Conservation (phyloP, 2,888 invertebrate genomes). For the Sepiola atlantica region DNA sequence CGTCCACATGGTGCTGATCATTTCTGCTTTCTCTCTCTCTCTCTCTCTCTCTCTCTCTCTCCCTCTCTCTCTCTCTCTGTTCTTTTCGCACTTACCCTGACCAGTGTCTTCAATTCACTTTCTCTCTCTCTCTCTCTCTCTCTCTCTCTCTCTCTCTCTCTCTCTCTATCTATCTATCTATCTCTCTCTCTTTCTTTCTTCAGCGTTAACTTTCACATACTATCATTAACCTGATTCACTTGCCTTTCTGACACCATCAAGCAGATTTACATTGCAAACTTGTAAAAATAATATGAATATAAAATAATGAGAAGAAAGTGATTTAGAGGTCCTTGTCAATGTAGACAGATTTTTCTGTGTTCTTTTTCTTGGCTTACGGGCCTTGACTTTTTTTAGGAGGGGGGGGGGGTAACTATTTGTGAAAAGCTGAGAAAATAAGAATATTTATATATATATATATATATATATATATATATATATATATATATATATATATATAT, state of each 20-base stretch:
- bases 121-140: too few relatives aligned
- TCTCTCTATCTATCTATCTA: not conserved
- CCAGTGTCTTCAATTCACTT: not conserved
- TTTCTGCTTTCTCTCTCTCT: not conserved
- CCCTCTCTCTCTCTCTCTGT: not conserved
- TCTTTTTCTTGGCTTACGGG: not conserved
- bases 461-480: too few relatives aligned
- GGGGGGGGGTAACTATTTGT: not conserved
- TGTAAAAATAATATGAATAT: constrained; percentile 13
- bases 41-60: not conserved
- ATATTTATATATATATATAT: too few relatives aligned
- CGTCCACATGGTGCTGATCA: not conserved
- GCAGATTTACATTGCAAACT: constrained; percentile 15
- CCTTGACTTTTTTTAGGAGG: not conserved
- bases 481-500: not conserved
- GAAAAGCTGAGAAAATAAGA: not conserved
- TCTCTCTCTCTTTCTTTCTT: not conserved
- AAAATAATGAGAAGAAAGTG: not conserved
- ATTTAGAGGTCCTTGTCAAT: not conserved
- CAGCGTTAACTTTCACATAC: not conserved
- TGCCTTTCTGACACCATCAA: not conserved
- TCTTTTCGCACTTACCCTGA: too few relatives aligned
- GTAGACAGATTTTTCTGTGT: not conserved
- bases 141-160: not conserved
- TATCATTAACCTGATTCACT: not conserved